Evolutionary conservation across 2,888 invertebrate genomes (phyloP).

Genomic region (Eristalinus sepulchralis): DNA sequence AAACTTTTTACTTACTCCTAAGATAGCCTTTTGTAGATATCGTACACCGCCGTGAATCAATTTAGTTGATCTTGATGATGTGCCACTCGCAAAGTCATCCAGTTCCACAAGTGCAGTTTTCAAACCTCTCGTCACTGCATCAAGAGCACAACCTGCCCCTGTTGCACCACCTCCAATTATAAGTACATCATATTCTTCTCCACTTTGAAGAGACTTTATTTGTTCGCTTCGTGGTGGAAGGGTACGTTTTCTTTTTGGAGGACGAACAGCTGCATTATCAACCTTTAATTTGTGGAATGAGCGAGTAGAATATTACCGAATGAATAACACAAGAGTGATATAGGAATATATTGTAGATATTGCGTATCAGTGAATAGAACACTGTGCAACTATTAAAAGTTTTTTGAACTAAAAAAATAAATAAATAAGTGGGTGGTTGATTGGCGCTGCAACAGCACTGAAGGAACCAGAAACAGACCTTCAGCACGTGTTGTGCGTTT

Average conservation of each 20-base stretch:
- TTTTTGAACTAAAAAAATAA: too few species aligned
- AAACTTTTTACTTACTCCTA: constrained; percentile 82
- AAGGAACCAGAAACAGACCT: too few species aligned
- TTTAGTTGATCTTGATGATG: constrained; percentile 97
- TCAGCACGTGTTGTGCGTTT: too few species aligned
- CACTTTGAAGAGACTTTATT: constrained; percentile 88
- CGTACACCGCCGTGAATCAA: constrained; percentile 99
- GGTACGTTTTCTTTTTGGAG: constrained; percentile 84
- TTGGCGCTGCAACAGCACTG: too few species aligned
- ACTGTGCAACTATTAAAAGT: too few species aligned
- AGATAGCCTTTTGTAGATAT: constrained; percentile 98
- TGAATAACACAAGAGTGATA: too few species aligned
- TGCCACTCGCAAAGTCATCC: constrained; percentile 98
- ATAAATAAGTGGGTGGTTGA: too few species aligned
- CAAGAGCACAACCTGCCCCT: constrained; percentile 97
- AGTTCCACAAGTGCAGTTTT: constrained; percentile 97
- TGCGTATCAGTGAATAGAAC: too few species aligned
- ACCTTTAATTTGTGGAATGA: constrained; percentile 73
- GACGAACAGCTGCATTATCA: constrained; percentile 76
- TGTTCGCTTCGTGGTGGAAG: constrained; percentile 91
- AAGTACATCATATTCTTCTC: constrained; percentile 93
- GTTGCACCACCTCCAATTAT: constrained; percentile 99
- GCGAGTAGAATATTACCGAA: constrained; percentile 24
- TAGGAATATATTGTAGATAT: too few species aligned
- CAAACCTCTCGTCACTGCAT: constrained; percentile 95